Percentiles rank a stretch among this genome's conserved stretches.
phyloP scores from a whole-genome alignment of 2,113 vertebrate genomes.

The Noctilio leporinus region DNA sequence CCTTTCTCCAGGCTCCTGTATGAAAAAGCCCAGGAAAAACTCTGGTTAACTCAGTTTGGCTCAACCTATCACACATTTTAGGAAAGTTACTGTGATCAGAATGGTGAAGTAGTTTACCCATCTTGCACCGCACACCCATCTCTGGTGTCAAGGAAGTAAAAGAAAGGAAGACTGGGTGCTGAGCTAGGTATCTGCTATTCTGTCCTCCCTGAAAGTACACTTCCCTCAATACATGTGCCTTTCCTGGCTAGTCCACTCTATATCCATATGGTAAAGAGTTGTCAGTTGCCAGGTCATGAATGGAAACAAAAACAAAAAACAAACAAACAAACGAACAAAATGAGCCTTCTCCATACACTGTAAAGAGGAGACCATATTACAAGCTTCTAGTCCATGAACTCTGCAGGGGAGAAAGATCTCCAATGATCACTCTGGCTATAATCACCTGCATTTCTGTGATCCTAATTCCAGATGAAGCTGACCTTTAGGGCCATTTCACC shows the following conservation, averaged over 20 bases:
- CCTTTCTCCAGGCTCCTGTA: neutral
- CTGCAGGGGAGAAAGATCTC: neutral
- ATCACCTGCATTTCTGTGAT: neutral
- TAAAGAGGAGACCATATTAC: neutral
- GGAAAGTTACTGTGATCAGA: neutral
- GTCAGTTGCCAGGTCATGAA: neutral
- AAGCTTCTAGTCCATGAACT: neutral
- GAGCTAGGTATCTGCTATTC: neutral
- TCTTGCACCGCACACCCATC: neutral
- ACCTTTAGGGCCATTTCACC: neutral
- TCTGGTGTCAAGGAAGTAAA: neutral
- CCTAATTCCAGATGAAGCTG: neutral
- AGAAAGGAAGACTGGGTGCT: neutral
- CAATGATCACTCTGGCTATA: neutral
- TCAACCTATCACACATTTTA: neutral
- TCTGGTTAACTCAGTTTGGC: neutral
- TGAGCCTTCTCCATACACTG: neutral
- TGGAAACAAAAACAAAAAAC: neutral
- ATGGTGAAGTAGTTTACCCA: neutral
- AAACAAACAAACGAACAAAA: too few relatives aligned
- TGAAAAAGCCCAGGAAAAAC: neutral
- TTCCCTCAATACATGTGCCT: neutral
- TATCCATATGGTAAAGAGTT: neutral
- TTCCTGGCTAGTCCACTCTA: neutral
- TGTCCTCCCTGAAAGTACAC: neutral